Percentiles rank a stretch among this genome's conserved stretches.
Conservation (phyloP, 1,140 invertebrate species). For the Dinothrombium tinctorium region DNA sequence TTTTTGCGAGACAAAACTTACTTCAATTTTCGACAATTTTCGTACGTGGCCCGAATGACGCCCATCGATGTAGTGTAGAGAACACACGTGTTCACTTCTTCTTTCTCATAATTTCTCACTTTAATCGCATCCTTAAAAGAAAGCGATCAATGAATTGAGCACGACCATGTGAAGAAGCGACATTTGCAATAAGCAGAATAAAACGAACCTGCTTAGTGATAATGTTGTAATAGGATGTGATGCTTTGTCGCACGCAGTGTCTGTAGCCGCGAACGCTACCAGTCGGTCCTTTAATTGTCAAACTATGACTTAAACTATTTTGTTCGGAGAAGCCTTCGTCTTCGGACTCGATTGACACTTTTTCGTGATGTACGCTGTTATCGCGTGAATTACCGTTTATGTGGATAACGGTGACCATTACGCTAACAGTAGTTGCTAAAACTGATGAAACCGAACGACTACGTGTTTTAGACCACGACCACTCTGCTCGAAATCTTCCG, state of each 20-base stretch:
- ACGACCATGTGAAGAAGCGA: neutral
- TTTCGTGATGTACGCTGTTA: neutral
- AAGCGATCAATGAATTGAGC: neutral
- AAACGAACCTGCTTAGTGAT: neutral
- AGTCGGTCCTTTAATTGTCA: slow-evolving; percentile 6
- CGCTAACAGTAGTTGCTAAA: no score
- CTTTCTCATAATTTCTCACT: slow-evolving; percentile 6
- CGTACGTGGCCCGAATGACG: slow-evolving; percentile 8
- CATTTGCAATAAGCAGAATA: neutral
- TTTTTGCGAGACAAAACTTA: neutral
- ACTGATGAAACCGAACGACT: no score
- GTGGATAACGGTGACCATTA: neutral
- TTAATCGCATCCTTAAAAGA: neutral
- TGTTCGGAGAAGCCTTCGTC: slow-evolving; percentile 3
- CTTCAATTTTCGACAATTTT: slow-evolving; percentile 8
- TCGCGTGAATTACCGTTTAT: neutral
- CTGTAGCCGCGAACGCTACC: slow-evolving; percentile 8
- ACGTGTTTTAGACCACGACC: no score
- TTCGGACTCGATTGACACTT: neutral
- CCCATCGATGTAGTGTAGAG: slow-evolving; percentile 8
- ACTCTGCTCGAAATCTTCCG: no score
- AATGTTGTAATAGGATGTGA: neutral
- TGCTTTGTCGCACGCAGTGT: slow-evolving; percentile 6
- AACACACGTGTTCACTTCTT: slow-evolving; percentile 7
- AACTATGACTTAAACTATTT: neutral